phyloP scores from a whole-genome alignment of 2,888 invertebrate species.

The Amblyteles armatorius region DNA sequence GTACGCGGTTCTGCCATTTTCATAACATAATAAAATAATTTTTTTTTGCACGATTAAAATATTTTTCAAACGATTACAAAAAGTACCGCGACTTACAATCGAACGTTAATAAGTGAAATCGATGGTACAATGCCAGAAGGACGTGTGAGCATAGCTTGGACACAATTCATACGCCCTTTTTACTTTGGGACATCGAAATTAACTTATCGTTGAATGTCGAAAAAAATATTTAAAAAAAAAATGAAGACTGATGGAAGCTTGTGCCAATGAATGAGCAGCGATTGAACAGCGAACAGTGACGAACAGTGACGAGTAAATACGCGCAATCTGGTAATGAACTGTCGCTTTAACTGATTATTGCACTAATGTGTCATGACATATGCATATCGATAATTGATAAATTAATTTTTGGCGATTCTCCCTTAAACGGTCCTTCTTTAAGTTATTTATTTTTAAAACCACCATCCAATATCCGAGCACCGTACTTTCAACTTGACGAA shows the following conservation, averaged over 20 bases:
- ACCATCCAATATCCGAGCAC: background rate
- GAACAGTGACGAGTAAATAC: background rate
- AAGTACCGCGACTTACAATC: background rate
- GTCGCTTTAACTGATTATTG: background rate
- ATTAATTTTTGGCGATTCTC: background rate
- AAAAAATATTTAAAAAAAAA: background rate
- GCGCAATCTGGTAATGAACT: background rate
- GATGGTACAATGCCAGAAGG: too few species aligned
- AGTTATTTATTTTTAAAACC: background rate
- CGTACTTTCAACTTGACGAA: background rate
- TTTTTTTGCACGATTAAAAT: background rate
- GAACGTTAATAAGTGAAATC: background rate
- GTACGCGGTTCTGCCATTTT: background rate
- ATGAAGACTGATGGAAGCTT: background rate
- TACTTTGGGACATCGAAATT: background rate
- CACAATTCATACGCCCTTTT: too few species aligned
- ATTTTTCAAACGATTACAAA: background rate
- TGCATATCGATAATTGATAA: background rate
- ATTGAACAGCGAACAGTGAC: background rate
- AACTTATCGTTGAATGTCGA: background rate
- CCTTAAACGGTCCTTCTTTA: too few species aligned
- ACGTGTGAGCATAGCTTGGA: too few species aligned
- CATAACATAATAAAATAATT: background rate
- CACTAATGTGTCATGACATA: background rate
- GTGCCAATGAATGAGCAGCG: slow-evolving; percentile 1